A percentile compares a stretch with the other conserved stretches of the same genome.
phyloP scores from a whole-genome alignment of 2,888 invertebrate genomes.

The Cephus spinipes region DNA sequence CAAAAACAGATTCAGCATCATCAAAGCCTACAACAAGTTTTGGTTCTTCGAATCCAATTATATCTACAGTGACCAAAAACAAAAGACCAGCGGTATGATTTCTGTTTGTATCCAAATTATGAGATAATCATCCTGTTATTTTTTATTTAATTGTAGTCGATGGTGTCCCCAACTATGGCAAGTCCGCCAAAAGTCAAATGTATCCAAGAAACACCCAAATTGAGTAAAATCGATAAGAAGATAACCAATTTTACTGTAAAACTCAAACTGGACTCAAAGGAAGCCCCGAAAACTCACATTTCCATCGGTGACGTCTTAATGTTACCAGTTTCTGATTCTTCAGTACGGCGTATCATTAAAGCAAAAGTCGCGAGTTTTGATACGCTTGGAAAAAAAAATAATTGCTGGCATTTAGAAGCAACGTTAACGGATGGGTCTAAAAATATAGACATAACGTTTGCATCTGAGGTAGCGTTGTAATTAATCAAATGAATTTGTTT shows the following conservation, averaged over 20 bases:
- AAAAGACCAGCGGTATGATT: slow-evolving; percentile 27
- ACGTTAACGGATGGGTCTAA: slow-evolving; percentile 72
- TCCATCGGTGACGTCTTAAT: slow-evolving; percentile 43
- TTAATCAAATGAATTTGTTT: not conserved
- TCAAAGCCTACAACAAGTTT: not conserved
- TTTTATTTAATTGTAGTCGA: not conserved
- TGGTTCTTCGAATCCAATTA: not conserved
- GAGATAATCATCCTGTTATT: not conserved
- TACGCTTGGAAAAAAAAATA: slow-evolving; percentile 70
- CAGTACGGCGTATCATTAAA: slow-evolving; percentile 65
- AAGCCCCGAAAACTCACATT: slow-evolving; percentile 39
- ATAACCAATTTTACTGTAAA: slow-evolving; percentile 41
- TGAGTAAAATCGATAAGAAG: slow-evolving; percentile 27
- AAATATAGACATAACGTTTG: slow-evolving; percentile 70
- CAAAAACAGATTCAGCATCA: not conserved
- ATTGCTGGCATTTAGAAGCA: slow-evolving; percentile 71
- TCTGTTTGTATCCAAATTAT: not conserved
- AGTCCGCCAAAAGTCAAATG: slow-evolving; percentile 35
- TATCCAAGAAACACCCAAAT: slow-evolving; percentile 29
- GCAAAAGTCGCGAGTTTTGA: slow-evolving; percentile 71
- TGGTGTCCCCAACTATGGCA: slow-evolving; percentile 9
- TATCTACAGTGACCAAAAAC: slow-evolving; percentile 12
- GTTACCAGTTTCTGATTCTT: slow-evolving; percentile 25
- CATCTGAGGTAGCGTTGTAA: slow-evolving; percentile 67
- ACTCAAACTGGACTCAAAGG: slow-evolving; percentile 7